Conservation (phyloP, 2,113 vertebrate species). For the Epinephelus cyanopodus region DNA sequence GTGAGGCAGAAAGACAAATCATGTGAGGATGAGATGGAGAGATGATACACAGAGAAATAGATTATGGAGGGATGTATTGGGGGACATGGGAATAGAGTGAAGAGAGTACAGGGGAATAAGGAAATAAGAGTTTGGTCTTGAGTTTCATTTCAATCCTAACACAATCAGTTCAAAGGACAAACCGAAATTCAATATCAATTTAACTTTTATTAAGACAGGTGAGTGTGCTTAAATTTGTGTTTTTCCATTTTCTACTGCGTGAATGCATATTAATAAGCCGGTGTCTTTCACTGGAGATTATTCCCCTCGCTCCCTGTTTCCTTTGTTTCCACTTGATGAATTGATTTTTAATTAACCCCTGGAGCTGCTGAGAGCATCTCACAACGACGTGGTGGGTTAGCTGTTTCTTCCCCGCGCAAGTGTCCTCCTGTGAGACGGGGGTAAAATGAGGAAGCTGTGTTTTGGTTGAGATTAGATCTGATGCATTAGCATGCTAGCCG, state of each 20-base stretch:
- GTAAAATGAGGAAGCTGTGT: conserved; percentile 65
- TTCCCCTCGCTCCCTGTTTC: conserved; percentile 45
- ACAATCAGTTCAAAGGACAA: conserved; percentile 50
- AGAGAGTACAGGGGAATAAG: conserved; percentile 8
- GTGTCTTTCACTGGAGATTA: conserved; percentile 52
- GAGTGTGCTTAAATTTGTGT: conserved; percentile 46
- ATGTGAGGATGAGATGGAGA: conserved; percentile 15
- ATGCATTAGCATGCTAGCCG: conserved; percentile 74
- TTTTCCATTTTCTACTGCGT: conserved; percentile 48
- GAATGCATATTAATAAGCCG: conserved; percentile 62
- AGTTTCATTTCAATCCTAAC: conserved; percentile 40
- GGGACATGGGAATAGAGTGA: conserved; percentile 23
- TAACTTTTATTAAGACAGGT: conserved; percentile 49
- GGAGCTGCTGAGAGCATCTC: conserved; percentile 63
- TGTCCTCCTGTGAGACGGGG: conserved; percentile 61
- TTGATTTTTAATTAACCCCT: conserved; percentile 81
- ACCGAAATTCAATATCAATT: conserved; percentile 61
- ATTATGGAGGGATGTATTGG: background rate
- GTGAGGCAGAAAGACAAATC: conserved; percentile 18
- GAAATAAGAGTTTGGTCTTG: conserved; percentile 33
- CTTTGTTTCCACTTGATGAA: conserved; percentile 75
- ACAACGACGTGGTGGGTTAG: conserved; percentile 44
- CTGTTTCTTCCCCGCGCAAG: conserved; percentile 41
- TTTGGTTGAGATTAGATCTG: conserved; percentile 74
- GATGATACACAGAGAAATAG: conserved; percentile 22